phyloP scores from a whole-genome alignment of 2,113 vertebrate species.

The Axis porcinus region DNA sequence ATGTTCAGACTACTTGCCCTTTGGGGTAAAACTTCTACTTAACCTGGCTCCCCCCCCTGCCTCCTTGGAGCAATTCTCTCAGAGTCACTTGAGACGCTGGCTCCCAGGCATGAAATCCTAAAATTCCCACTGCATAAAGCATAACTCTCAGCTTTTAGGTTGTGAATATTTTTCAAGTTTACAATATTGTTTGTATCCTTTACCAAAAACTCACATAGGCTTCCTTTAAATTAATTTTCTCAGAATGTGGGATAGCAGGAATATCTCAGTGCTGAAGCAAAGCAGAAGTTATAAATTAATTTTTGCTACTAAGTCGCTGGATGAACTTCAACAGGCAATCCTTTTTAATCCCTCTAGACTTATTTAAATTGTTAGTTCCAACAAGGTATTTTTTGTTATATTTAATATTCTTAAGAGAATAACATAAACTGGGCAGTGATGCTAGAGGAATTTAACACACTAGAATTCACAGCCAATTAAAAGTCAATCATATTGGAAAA shows the following conservation, averaged over 20 bases:
- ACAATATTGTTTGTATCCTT: background rate
- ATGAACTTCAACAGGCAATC: background rate
- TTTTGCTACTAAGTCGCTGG: background rate
- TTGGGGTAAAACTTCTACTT: background rate
- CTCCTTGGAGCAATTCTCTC: background rate
- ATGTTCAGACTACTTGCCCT: background rate
- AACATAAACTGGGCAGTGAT: background rate
- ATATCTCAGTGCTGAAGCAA: background rate
- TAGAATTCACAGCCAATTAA: conserved; percentile 40
- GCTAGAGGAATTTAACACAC: background rate
- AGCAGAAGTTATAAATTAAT: background rate
- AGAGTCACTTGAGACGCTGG: background rate
- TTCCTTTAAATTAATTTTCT: background rate
- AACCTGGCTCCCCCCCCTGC: background rate
- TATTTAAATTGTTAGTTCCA: background rate
- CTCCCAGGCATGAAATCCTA: background rate
- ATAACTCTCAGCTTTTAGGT: background rate
- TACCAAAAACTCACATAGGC: background rate
- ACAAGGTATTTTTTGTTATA: background rate
- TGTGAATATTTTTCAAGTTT: background rate
- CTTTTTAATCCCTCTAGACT: background rate
- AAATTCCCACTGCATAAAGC: background rate
- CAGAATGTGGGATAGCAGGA: background rate
- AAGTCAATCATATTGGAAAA: conserved; percentile 33
- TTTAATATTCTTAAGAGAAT: conserved; percentile 37